Evolutionary conservation across 1,140 invertebrate genomes (phyloP), one percentile per base, ranked within the genome.

Genomic region (Polyergus mexicanus): DNA sequence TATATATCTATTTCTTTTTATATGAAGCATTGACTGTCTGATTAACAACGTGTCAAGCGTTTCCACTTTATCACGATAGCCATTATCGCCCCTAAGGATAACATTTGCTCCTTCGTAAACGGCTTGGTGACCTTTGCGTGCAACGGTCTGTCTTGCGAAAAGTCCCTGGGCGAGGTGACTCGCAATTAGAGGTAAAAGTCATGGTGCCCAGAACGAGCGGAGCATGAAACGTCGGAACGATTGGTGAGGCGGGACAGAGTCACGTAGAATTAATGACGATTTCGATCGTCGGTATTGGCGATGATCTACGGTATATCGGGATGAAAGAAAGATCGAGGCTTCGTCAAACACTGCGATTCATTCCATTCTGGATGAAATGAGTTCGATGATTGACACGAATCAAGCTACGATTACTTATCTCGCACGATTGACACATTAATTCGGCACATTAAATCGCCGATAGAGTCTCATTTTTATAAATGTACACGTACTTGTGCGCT

Each of bases 121-220:
- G 75, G 68, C 75, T 60, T 38, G 35, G 47, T 78, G 86, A 90
- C 89, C 88, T 90, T 90, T 90, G 89, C 89, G 89, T 90, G 89
- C 88, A 85, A 71, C 88, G 68, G 62, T 80, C 74, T 63, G 35
- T 86, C 78, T 87, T 84, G 77, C 85, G 85, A 78, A 87, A 84
- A 84, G 74, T 84, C 80, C 85, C 76, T 77, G 75, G 81, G 80
- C 80, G 81, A 89, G 81, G 86, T 87, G 86, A 89, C 81, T 89
- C 80, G 75, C 88, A 89, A 89, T 90, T 89, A 90, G 80, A 75
- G 85, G 88, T 84, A 89, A 89, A 90, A 90, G 89, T 89, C 89
- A 87, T 56, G 80, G 62, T 58, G 71, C n/a, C 56, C 38, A 58
- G 87, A 65, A 88, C 68, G 83, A 54, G 56, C 68, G 58, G 62